Percentiles rank a stretch among this genome's conserved stretches.
These are phyloP conservation scores for Coluber constrictor DNA, from an alignment of 2,797 vertebrate species.

Conservation along the genomic window DNA sequence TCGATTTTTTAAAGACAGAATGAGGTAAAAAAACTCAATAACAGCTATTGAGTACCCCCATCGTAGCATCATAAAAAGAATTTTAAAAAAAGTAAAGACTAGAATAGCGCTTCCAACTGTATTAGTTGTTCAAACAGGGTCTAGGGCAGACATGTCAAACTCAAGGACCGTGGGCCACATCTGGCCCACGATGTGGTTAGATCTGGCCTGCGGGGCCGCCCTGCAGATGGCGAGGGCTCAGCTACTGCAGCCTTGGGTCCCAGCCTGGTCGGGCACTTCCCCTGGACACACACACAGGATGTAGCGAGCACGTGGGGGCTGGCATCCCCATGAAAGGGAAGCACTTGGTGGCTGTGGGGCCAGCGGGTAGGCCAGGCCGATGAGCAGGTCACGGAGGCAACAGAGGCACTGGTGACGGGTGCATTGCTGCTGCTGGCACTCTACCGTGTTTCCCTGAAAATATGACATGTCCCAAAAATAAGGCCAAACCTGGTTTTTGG, in stretches of 20 bases:
- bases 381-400: no score
- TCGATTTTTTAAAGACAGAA: neutral
- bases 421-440: no score
- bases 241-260: neutral
- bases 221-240: neutral
- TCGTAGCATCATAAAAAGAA: neutral
- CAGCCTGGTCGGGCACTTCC: rapidly evolving
- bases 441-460: no score
- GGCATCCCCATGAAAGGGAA: no score
- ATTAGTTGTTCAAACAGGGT: neutral
- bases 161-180: neutral
- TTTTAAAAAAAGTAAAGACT: neutral
- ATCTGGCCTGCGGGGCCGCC: neutral
- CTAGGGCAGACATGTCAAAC: neutral
- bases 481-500: no score
- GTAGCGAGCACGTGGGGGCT: neutral
- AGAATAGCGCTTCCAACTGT: neutral
- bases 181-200: rapidly evolving
- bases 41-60: neutral
- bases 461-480: no score
- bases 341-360: no score
- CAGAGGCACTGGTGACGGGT: no score
- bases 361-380: no score
- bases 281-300: rapidly evolving
- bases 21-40: neutral